These are phyloP conservation scores for Saccostrea cuccullata DNA, from an alignment of 1,140 invertebrate species.

Conservation along the genomic window DNA sequence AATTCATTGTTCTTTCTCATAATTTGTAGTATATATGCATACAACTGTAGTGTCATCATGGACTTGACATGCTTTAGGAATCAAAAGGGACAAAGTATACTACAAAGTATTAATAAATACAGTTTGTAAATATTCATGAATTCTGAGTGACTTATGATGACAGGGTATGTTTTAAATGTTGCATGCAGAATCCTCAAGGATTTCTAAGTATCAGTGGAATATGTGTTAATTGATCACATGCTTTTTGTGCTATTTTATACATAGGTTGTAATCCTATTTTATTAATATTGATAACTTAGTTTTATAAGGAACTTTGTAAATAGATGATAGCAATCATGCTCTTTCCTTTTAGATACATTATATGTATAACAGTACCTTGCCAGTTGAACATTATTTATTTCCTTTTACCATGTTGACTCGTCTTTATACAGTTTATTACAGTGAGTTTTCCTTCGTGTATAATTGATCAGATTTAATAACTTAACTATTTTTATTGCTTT, in stretches of 20 bases:
- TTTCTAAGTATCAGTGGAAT: conserved; percentile 9
- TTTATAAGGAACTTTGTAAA: conserved; percentile 18
- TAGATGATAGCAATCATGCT: neutral
- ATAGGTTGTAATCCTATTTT: neutral
- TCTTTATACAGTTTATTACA: neutral
- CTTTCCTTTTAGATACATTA: conserved; percentile 19
- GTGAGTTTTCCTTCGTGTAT: neutral
- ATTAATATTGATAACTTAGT: neutral
- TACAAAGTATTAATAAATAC: too few relatives aligned
- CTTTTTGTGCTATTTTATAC: neutral
- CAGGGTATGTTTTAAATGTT: neutral
- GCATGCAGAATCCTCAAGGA: neutral
- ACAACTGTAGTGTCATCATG: neutral
- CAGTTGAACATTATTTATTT: neutral
- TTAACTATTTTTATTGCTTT: neutral
- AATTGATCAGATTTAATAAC: neutral
- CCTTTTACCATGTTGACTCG: neutral
- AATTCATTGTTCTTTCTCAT: neutral
- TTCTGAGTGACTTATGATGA: too few relatives aligned
- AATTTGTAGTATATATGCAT: neutral
- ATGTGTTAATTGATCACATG: neutral
- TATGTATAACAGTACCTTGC: neutral
- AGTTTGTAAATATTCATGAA: too few relatives aligned
- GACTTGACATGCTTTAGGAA: neutral
- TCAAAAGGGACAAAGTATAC: neutral